Conservation (phyloP, 2,888 invertebrate species). For the Megalurothrips usitatus region DNA sequence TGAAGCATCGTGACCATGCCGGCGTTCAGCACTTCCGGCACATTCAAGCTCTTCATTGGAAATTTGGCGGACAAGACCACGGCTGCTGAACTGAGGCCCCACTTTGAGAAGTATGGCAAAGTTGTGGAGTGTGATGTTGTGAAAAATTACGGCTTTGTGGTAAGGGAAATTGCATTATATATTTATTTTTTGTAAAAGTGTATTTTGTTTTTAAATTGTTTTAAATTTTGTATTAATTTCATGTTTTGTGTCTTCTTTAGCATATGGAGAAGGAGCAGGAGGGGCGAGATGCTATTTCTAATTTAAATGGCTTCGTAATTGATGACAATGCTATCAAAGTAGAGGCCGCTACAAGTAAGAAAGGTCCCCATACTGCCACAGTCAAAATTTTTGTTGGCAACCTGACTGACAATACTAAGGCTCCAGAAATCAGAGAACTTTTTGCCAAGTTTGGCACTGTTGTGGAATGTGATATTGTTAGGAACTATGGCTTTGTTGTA, state of each 20-base stretch:
- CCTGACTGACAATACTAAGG: constrained; percentile 84
- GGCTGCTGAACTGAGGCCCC: constrained; percentile 79
- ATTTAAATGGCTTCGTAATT: constrained; percentile 78
- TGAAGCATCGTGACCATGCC: constrained; percentile 56
- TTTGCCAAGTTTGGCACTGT: constrained; percentile 93
- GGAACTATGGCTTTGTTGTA: constrained; percentile 90
- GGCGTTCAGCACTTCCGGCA: constrained; percentile 76
- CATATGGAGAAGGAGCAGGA: constrained; percentile 91
- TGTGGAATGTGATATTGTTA: constrained; percentile 92
- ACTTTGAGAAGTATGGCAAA: constrained; percentile 96
- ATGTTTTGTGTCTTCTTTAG: constrained; percentile 41
- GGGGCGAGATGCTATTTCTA: constrained; percentile 84
- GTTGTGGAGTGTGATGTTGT: constrained; percentile 98
- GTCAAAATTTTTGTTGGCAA: constrained; percentile 96
- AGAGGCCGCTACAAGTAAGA: constrained; percentile 81
- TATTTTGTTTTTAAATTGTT: neutral
- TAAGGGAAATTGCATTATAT: too few relatives aligned
- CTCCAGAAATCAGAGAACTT: constrained; percentile 82
- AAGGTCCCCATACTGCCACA: constrained; percentile 79
- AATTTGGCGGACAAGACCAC: constrained; percentile 91
- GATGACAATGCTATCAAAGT: constrained; percentile 85
- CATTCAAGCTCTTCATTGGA: constrained; percentile 97
- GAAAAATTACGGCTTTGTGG: constrained; percentile 97
- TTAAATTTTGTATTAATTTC: too few relatives aligned
- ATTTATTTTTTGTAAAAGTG: neutral